Percentiles rank a stretch among this genome's conserved stretches.
phyloP scores from a whole-genome alignment of 2,113 vertebrate genomes.

The Grammatotria lemairii region DNA sequence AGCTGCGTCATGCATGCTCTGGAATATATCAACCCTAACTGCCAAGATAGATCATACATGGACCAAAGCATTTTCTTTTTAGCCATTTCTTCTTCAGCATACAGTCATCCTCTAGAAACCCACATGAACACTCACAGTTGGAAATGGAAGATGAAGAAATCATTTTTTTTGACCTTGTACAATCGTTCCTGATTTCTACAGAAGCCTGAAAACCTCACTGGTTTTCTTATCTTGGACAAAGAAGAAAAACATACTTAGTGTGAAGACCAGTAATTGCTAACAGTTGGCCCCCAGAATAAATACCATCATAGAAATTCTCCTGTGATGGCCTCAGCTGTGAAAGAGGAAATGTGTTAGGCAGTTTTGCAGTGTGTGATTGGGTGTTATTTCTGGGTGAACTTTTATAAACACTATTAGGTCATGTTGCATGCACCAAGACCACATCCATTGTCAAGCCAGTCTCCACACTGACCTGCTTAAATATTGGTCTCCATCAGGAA shows the following conservation, averaged over 20 bases:
- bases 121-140: not conserved
- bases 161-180: not conserved
- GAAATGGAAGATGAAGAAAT: not conserved
- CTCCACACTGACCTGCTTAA: not conserved
- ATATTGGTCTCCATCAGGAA: not conserved
- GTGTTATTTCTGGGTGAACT: not conserved
- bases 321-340: not conserved
- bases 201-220: not conserved
- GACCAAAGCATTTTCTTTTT: constrained; percentile 79
- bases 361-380: not conserved
- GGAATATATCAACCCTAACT: constrained; percentile 39
- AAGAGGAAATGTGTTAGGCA: not conserved
- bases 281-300: not conserved
- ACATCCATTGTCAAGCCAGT: not conserved
- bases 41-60: constrained; percentile 76
- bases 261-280: not conserved
- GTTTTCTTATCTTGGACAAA: not conserved
- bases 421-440: not conserved
- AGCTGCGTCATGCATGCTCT: not conserved
- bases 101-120: not conserved
- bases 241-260: not conserved
- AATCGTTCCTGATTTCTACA: not conserved
- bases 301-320: not conserved
- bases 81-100: constrained; percentile 20
- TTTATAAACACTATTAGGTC: not conserved